Conservation (phyloP, 2,113 vertebrate genomes). For the Pachyramphus minor region DNA sequence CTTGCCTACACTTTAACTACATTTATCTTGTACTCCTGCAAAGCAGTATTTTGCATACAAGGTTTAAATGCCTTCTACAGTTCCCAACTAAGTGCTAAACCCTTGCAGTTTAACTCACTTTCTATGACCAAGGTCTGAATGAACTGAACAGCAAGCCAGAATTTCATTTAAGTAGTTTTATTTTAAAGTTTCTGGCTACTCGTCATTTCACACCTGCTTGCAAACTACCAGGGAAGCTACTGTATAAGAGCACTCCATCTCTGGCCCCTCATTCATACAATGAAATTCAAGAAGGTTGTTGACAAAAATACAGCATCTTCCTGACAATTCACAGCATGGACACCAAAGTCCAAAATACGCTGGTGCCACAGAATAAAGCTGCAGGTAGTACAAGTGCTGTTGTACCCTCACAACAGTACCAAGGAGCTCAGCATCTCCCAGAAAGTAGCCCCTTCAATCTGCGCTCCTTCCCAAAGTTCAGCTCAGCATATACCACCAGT, state of each 20-base stretch:
- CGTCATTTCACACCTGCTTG: not conserved
- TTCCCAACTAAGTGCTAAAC: not conserved
- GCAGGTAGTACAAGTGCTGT: not conserved
- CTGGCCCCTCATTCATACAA: not conserved
- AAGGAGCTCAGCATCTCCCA: not conserved
- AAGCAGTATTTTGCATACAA: not conserved
- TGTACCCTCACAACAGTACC: not conserved
- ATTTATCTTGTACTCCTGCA: not conserved
- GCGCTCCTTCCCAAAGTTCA: not conserved
- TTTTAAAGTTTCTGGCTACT: not conserved
- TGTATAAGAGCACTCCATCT: not conserved
- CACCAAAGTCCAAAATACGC: not conserved
- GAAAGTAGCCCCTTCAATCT: not conserved
- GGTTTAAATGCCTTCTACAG: not conserved
- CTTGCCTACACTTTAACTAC: not conserved
- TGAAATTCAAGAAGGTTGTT: not conserved
- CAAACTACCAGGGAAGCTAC: not conserved
- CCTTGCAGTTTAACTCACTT: not conserved
- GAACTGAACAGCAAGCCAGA: not conserved
- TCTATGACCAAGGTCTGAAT: not conserved
- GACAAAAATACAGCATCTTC: not conserved
- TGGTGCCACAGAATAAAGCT: not conserved
- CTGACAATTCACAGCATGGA: not conserved
- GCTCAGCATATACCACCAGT: not conserved
- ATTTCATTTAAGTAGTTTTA: not conserved